phyloP scores from a whole-genome alignment of 1,140 invertebrate species.

The Callitettix versicolor region DNA sequence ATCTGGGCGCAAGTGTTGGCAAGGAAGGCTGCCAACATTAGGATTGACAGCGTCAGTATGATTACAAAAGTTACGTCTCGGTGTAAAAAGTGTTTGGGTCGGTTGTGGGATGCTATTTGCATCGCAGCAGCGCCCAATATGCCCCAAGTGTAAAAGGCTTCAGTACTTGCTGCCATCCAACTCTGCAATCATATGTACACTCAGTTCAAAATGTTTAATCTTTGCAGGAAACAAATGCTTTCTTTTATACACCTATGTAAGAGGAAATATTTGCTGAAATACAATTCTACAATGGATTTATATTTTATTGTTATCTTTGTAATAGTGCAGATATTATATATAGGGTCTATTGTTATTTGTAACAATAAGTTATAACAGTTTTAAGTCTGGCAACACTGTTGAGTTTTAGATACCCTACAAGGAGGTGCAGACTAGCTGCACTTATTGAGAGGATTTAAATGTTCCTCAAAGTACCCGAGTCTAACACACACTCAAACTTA shows the following conservation, averaged over 20 bases:
- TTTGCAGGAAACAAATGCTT: too few relatives aligned
- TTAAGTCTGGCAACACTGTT: too few relatives aligned
- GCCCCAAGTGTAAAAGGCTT: conserved; percentile 83
- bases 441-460: too few relatives aligned
- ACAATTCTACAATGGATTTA: neutral
- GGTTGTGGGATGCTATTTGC: conserved; percentile 58
- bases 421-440: too few relatives aligned
- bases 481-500: too few relatives aligned
- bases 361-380: too few relatives aligned
- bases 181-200: conserved; percentile 53
- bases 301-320: neutral
- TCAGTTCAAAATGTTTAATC: too few relatives aligned
- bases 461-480: too few relatives aligned
- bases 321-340: conserved; percentile 24
- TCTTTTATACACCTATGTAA: too few relatives aligned
- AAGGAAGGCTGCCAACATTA: conserved; percentile 62
- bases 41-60: conserved; percentile 60
- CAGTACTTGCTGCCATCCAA: conserved; percentile 78
- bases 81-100: conserved; percentile 58
- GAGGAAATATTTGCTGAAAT: too few relatives aligned
- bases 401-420: too few relatives aligned
- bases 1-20: conserved; percentile 72
- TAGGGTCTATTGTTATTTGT: too few relatives aligned
- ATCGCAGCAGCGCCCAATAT: conserved; percentile 73
- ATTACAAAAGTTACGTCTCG: conserved; percentile 70